Evolutionary conservation across 2,797 vertebrate genomes (phyloP), one percentile per base, ranked within the genome.

Genomic region (Vultur gryphus): DNA sequence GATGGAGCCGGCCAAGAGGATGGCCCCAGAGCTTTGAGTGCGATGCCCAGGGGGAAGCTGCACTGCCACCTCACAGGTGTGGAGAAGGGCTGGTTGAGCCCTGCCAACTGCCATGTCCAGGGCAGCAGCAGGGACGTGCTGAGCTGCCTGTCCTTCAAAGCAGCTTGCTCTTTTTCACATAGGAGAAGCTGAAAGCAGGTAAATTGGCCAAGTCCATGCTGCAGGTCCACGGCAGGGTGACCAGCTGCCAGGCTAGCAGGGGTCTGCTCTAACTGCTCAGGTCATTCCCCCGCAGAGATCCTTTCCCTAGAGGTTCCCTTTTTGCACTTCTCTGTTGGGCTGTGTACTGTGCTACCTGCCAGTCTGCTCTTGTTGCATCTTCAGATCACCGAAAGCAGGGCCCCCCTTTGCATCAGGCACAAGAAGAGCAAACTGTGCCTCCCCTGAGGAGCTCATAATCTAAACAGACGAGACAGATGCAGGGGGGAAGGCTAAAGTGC

Each of bases 21-120:
- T 6, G 58, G 55, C 31, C 48, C 41, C 59, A 41, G 82, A 11
- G 8, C 48, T 46, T 6, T 6, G 62, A 81, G 73, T 2, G 8
- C 2, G 1, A 3, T 31, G 44, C n/a, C 37, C 23, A 1, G 7
- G 49, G 65, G 35, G 26, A 55, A 70, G n/a, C 23, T 33, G 9
- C 31, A 3, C 28, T 5, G 20, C 10, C 8, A 6, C 31, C 26
- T 41, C 62, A 23, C 6, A 6, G 51, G 11, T 33, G 39, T 35
- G 70, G n/a, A 49, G 46, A 5, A 19, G 33, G 62, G 29, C 33
- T 67, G 54, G 6, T 2, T 35, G 86, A 59, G 37, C 46, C 23
- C n/a, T 72, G 14, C 49, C 1, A 0, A 6, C 11, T 18, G 37
- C 18, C n/a, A 18, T 1, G 3, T 9, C 46, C 37, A 35, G 55